phyloP scores from a whole-genome alignment of 1,140 invertebrate genomes.

The Orius insidiosus region DNA sequence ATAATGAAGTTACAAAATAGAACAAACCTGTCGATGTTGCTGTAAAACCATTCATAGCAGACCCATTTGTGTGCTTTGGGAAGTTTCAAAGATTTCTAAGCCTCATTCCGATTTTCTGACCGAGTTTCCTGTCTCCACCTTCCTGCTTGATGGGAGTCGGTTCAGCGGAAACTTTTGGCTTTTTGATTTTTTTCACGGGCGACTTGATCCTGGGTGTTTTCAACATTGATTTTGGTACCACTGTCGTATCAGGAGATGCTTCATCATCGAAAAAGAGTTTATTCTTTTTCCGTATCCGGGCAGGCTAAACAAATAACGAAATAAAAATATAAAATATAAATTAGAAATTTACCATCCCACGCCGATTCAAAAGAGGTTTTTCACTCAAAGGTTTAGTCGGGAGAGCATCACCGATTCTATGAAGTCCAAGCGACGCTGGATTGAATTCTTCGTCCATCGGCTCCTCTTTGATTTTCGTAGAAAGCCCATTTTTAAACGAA shows the following conservation, averaged over 20 bases:
- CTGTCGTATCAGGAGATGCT: constrained; percentile 24
- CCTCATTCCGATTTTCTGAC: constrained; percentile 75
- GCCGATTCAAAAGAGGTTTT: constrained; percentile 56
- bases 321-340: too few species aligned
- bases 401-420: constrained; percentile 54
- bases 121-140: constrained; percentile 46
- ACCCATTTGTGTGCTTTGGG: constrained; percentile 99
- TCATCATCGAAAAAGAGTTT: constrained; percentile 82
- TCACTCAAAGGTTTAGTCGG: constrained; percentile 56
- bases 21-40: constrained; percentile 75
- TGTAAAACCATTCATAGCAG: constrained; percentile 98
- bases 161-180: constrained; percentile 18
- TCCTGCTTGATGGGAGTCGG: constrained; percentile 23
- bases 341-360: constrained; percentile 43
- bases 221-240: constrained; percentile 37
- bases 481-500: constrained; percentile 24
- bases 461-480: constrained; percentile 18
- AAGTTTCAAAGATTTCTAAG: constrained; percentile 90
- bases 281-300: constrained; percentile 78
- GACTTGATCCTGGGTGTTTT: constrained; percentile 21
- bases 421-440: constrained; percentile 54
- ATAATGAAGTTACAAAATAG: too few species aligned
- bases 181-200: constrained; percentile 16
- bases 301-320: constrained; percentile 35
- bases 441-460: constrained; percentile 31